Conservation (phyloP, 2,797 vertebrate genomes). For the Gephyroberyx darwinii region DNA sequence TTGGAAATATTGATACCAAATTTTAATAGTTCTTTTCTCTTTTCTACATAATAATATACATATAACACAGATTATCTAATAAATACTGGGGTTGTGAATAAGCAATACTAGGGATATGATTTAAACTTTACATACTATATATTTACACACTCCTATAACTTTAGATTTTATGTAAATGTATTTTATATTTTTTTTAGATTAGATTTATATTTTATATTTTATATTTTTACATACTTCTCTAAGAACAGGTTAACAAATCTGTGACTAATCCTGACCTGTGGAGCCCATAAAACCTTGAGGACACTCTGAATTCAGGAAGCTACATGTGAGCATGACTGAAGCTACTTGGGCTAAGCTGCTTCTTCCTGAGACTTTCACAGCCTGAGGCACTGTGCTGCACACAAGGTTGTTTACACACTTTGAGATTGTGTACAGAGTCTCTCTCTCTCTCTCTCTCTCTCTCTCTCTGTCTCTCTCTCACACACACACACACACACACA, state of each 20-base stretch:
- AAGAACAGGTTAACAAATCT: conserved; percentile 49
- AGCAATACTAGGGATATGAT: no score
- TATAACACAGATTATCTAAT: no score
- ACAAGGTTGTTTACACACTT: conserved; percentile 76
- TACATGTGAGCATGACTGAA: conserved; percentile 53
- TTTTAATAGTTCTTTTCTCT: no score
- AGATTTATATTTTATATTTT: no score
- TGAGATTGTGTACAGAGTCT: conserved; percentile 58
- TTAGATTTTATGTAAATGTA: no score
- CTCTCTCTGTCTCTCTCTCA: conserved; percentile 24
- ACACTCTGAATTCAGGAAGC: conserved; percentile 62
- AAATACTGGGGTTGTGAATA: no score
- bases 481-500: conserved; percentile 8
- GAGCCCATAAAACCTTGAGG: conserved; percentile 55
- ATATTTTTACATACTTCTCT: conserved; percentile 32
- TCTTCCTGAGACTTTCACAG: conserved; percentile 67
- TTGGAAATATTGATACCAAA: no score
- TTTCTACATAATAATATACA: no score
- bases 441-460: conserved; percentile 56
- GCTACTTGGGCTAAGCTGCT: conserved; percentile 50
- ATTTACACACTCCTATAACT: no score
- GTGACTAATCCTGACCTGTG: conserved; percentile 50
- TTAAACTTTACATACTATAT: no score
- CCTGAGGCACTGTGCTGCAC: conserved; percentile 69
- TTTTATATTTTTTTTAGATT: no score